Conservation (phyloP, 2,113 vertebrate species). For the Vulpes lagopus region DNA sequence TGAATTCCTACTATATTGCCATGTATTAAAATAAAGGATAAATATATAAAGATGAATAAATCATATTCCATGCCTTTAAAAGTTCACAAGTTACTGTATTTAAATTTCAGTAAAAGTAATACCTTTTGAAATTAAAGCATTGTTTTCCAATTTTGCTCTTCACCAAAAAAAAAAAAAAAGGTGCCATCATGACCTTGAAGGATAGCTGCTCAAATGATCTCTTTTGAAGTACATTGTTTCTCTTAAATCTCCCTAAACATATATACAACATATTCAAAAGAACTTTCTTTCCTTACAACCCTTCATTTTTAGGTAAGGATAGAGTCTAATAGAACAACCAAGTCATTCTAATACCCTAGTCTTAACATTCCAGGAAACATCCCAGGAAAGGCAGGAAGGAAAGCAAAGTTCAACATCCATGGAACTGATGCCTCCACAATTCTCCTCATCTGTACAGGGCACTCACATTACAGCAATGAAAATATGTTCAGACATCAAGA, state of each 20-base stretch:
- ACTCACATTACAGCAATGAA: background rate
- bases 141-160: slow-evolving; percentile 10
- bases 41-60: background rate
- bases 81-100: background rate
- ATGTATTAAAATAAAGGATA: background rate
- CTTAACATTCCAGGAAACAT: background rate
- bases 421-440: background rate
- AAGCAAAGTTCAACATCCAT: background rate
- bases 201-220: background rate
- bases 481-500: background rate
- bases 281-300: background rate
- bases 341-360: background rate
- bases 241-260: slow-evolving; percentile 37
- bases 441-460: background rate
- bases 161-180: background rate
- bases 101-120: slow-evolving; percentile 54
- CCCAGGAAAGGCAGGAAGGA: background rate
- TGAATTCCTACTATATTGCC: background rate
- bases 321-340: slow-evolving; percentile 6
- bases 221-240: background rate
- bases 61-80: background rate
- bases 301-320: slow-evolving; percentile 47
- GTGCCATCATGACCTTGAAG: background rate
- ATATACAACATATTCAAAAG: slow-evolving; percentile 41
- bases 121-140: slow-evolving; percentile 26